A percentile compares a stretch with the other conserved stretches of the same genome.
Conservation (phyloP, 37 sponge, comb jelly and placozoan genomes). For the Ephydatia muelleri region DNA sequence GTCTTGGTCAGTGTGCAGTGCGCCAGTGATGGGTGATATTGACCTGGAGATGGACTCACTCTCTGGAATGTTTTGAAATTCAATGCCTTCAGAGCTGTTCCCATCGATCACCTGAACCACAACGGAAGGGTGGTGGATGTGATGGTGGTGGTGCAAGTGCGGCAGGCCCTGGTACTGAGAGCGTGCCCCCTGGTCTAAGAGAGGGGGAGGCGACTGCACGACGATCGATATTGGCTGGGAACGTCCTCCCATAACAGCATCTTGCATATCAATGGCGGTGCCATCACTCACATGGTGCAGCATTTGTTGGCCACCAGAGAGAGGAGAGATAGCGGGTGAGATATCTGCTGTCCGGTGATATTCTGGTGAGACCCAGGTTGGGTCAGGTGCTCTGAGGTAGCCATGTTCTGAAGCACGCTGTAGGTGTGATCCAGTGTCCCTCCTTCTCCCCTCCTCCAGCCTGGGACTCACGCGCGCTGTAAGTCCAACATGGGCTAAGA, state of each 20-base stretch:
- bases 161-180: neutral
- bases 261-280: neutral
- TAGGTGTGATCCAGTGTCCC: neutral
- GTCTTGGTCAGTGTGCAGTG: constrained; percentile 2
- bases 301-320: constrained; percentile 21
- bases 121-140: neutral
- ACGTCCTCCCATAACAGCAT: neutral
- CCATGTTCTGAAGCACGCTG: constrained; percentile 7
- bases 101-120: neutral
- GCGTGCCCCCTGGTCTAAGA: neutral
- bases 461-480: neutral
- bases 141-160: neutral
- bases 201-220: neutral
- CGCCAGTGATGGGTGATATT: constrained; percentile 27
- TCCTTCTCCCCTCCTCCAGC: neutral
- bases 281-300: constrained; percentile 21
- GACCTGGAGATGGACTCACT: constrained; percentile 34
- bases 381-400: neutral
- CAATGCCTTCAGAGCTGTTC: neutral
- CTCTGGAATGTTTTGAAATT: constrained; percentile 36
- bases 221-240: neutral
- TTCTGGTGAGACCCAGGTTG: neutral
- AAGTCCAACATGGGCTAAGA: neutral
- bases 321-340: neutral
- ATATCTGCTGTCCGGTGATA: neutral